Evolutionary conservation across 1,140 invertebrate genomes (phyloP).

Genomic region (Penaeus vannamei): DNA sequence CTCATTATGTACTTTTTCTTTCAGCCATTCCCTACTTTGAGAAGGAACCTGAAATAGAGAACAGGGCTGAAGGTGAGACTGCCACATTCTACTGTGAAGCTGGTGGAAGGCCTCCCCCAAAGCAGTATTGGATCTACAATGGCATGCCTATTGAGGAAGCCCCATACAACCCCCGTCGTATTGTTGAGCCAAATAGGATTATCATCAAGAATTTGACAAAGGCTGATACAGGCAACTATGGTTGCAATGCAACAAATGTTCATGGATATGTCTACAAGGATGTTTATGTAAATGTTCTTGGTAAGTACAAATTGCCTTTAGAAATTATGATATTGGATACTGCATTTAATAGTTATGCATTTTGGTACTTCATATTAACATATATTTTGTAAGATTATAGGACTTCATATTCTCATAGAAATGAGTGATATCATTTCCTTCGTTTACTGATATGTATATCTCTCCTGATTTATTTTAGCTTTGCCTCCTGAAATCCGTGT

Average conservation of each 20-base stretch:
- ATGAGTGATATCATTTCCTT: too few species aligned
- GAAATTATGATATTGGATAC: background rate
- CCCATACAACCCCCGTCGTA: conserved; percentile 80
- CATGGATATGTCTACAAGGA: conserved; percentile 98
- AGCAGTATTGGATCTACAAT: conserved; percentile 97
- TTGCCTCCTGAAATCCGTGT: conserved; percentile 91
- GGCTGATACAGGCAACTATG: conserved; percentile 93
- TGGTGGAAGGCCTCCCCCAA: conserved; percentile 87
- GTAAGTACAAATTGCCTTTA: conserved; percentile 72
- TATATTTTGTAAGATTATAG: too few species aligned
- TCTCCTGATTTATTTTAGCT: conserved; percentile 62
- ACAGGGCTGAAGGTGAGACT: conserved; percentile 91
- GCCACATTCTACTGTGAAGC: conserved; percentile 91
- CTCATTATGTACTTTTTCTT: conserved; percentile 55
- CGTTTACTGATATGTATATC: too few species aligned
- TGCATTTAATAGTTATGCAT: conserved; percentile 31
- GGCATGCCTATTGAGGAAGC: conserved; percentile 88
- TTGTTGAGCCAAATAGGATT: conserved; percentile 81
- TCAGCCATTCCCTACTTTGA: conserved; percentile 93
- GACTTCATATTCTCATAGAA: too few species aligned
- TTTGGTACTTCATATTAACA: too few species aligned
- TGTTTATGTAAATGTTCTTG: conserved; percentile 96
- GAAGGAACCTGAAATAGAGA: conserved; percentile 89
- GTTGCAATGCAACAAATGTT: conserved; percentile 99
- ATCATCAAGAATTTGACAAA: conserved; percentile 87